Conservation (phyloP, 2,113 vertebrate genomes). For the Rhinichthys klamathensis region DNA sequence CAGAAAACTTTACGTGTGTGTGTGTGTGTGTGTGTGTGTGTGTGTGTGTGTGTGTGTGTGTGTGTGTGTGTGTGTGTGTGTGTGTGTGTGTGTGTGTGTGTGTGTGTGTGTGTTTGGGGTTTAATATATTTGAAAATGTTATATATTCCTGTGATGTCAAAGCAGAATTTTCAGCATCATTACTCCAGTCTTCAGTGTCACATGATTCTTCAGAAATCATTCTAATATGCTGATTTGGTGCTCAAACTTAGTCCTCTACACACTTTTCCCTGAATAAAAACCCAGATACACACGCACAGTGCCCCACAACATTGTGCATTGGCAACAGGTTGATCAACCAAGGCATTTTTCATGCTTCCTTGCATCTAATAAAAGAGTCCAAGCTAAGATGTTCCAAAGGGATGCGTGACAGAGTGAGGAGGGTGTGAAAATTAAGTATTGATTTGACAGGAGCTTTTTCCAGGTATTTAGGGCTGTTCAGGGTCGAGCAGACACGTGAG, state of each 20-base stretch:
- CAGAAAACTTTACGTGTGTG: no score
- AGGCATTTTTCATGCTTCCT: neutral
- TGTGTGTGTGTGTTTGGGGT: no score
- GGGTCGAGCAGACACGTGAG: neutral
- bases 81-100: no score
- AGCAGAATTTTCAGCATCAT: neutral
- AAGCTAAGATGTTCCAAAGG: neutral
- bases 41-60: no score
- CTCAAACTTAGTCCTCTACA: neutral
- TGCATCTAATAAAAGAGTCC: neutral
- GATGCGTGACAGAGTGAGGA: neutral
- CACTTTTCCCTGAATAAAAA: neutral
- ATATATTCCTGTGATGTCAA: neutral
- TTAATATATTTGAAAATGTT: no score
- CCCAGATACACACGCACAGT: neutral
- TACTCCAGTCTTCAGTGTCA: neutral
- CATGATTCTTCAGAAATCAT: neutral
- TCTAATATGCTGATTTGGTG: neutral
- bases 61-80: no score
- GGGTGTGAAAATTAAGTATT: conserved; percentile 31
- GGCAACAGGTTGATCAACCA: conserved; percentile 3
- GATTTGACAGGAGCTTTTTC: conserved; percentile 29
- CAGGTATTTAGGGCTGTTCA: conserved; percentile 5
- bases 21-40: no score
- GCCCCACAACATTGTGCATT: neutral